Percentiles rank a stretch among this genome's conserved stretches.
Conservation (phyloP, 2,888 invertebrate genomes). For the Neuroscelio doddi region DNA sequence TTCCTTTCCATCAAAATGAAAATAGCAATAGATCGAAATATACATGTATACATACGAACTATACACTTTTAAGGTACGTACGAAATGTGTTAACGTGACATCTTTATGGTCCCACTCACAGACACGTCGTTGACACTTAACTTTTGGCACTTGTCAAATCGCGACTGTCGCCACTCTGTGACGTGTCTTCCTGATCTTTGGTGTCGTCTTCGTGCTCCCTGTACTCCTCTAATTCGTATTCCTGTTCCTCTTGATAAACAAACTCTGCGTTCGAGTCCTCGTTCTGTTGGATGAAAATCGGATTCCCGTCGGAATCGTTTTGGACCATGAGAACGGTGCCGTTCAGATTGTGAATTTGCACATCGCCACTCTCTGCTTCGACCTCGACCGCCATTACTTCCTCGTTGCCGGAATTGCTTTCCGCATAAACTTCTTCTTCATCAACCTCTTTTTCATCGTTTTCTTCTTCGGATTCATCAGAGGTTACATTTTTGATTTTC, state of each 20-base stretch:
- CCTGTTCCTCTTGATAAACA: conserved; percentile 59
- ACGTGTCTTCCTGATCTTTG: conserved; percentile 43
- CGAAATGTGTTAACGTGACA: conserved; percentile 35
- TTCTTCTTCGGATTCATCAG: conserved; percentile 36
- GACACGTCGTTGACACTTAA: conserved; percentile 40
- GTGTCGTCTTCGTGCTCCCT: conserved; percentile 44
- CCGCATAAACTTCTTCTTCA: conserved; percentile 28
- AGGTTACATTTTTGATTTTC: conserved; percentile 7
- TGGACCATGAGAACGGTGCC: conserved; percentile 69
- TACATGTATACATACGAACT: conserved; percentile 33
- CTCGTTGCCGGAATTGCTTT: conserved; percentile 41
- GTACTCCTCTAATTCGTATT: conserved; percentile 55
- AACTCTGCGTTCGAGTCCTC: conserved; percentile 63
- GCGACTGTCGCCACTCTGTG: conserved; percentile 47
- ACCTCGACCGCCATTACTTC: conserved; percentile 54
- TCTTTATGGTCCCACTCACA: conserved; percentile 29
- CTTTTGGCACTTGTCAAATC: conserved; percentile 66
- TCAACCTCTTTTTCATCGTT: conserved; percentile 42
- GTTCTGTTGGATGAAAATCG: conserved; percentile 65
- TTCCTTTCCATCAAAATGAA: too few species aligned
- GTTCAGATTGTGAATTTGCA: conserved; percentile 62
- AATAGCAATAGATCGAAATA: conserved; percentile 11
- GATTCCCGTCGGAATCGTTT: conserved; percentile 67
- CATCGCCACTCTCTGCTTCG: conserved; percentile 48
- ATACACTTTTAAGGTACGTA: conserved; percentile 54